Evolutionary conservation across 2,797 vertebrate species (phyloP), one percentile per base, ranked within the genome.

Genomic region (Limnodromus scolopaceus): DNA sequence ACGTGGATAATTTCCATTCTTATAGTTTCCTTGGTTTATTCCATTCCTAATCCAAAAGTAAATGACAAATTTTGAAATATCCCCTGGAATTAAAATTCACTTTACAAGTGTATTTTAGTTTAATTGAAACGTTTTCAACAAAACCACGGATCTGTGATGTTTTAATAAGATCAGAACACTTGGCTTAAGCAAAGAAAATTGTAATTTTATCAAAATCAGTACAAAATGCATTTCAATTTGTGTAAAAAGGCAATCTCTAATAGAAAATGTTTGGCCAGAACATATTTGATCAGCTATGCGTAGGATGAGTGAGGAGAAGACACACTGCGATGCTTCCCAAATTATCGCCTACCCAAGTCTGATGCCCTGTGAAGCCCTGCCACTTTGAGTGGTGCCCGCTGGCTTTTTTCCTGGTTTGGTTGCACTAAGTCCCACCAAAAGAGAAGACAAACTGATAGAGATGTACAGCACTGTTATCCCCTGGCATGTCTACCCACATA

Each of bases 321-420:
- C 25, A 30, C 11, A 12, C 13, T 10, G 7, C 0, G 2, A 30
- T 54, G 25, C 25, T 92, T 80, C 32, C n/a, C 34, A 76, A 45
- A 43, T 57, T 39, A 16, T 14, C 28, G 15, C 54, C 49, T 46
- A 11, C n/a, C 19, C 28, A 55, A 43, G 53, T 8, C 32, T 39
- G 49, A 36, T 14, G 45, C 48, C 2, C 2, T 27, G 17, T 10
- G 39, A 64, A 38, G 24, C 46, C 18, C 32, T 57, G 63, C 20
- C 64, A 60, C 39, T 36, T 39, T 28, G 30, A 0, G 0, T 23
- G 49, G 45, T 77, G 32, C 34, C 24, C 5, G 0, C 32, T 12
- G 43, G 28, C 43, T 48, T 69, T 63, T 43, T 54, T 23, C 45
- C 38, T 2, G 0, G 13, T 58, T 80, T 32, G 27, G 10, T 28